Conservation (phyloP, 2,888 invertebrate species). For the Sinopyrophorus schimmeli region DNA sequence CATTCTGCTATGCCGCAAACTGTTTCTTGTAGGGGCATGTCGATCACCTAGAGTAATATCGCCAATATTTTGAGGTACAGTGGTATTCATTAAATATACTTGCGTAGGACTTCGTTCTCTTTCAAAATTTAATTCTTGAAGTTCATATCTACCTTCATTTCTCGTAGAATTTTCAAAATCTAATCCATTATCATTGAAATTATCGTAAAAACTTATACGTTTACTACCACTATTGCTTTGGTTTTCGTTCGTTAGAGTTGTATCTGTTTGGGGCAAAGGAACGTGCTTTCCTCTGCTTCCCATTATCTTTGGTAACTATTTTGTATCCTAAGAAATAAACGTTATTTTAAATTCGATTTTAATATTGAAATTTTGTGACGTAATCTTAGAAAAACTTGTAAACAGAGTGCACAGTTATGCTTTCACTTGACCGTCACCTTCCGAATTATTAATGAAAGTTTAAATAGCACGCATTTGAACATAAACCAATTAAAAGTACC, state of each 20-base stretch:
- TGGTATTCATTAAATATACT: slow-evolving; percentile 62
- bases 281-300: no score
- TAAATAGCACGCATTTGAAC: no score
- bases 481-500: no score
- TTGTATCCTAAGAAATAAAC: no score
- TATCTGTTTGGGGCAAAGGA: no score
- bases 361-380: no score
- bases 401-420: no score
- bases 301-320: no score
- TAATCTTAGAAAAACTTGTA: no score
- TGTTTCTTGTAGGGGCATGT: slow-evolving; percentile 70
- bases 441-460: no score
- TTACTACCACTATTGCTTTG: slow-evolving; percentile 46
- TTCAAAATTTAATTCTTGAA: slow-evolving; percentile 20
- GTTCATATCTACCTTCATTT: slow-evolving; percentile 14
- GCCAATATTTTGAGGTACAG: slow-evolving; percentile 70
- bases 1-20: slow-evolving; percentile 71
- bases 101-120: slow-evolving; percentile 54
- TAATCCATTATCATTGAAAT: slow-evolving; percentile 43
- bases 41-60: slow-evolving; percentile 65
- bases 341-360: no score
- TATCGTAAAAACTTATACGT: slow-evolving; percentile 56
- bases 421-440: no score
- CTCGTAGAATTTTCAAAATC: slow-evolving; percentile 10
- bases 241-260: slow-evolving; percentile 40